Evolutionary conservation across 1,140 invertebrate genomes (phyloP).

Genomic region (Drosophila guanche): DNA sequence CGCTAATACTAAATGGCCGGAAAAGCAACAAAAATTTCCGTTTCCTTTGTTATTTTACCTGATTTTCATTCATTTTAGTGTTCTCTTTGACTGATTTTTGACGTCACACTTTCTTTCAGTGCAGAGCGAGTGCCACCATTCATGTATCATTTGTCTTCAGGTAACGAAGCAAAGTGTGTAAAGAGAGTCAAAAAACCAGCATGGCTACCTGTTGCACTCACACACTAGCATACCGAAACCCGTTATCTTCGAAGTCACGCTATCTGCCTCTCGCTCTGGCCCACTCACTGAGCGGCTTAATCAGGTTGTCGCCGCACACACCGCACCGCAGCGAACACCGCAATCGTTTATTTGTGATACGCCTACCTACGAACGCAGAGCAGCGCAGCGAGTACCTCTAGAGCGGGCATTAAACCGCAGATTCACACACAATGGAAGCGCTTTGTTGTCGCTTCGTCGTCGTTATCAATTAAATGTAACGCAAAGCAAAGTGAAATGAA

Average conservation of each 20-base stretch:
- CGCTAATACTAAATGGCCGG: constrained; percentile 15
- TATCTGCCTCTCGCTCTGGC: constrained; percentile 29
- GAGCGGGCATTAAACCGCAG: constrained; percentile 59
- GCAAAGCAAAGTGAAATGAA: constrained; percentile 47
- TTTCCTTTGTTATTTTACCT: constrained; percentile 76
- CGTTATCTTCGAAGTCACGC: constrained; percentile 62
- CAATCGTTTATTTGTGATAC: constrained; percentile 31
- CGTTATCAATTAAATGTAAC: constrained; percentile 78
- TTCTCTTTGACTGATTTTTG: too few relatives aligned
- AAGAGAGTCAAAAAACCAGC: constrained; percentile 19
- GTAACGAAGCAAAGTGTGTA: constrained; percentile 4
- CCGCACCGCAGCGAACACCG: too few relatives aligned
- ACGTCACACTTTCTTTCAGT: too few relatives aligned
- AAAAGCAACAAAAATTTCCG: constrained; percentile 67
- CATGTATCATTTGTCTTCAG: constrained; percentile 8
- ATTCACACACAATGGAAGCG: constrained; percentile 49
- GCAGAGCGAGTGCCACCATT: too few relatives aligned
- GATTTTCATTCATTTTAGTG: constrained; percentile 9
- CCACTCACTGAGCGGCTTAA: constrained; percentile 21
- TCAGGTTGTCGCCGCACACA: constrained; percentile 34
- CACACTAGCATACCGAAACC: constrained; percentile 46
- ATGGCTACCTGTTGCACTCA: constrained; percentile 69
- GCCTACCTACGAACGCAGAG: constrained; percentile 58
- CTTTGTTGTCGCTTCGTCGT: constrained; percentile 66
- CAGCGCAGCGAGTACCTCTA: constrained; percentile 18